Base-by-base conservation (phyloP, 2,888 invertebrate genomes). In the Eledona agricola region DNA sequence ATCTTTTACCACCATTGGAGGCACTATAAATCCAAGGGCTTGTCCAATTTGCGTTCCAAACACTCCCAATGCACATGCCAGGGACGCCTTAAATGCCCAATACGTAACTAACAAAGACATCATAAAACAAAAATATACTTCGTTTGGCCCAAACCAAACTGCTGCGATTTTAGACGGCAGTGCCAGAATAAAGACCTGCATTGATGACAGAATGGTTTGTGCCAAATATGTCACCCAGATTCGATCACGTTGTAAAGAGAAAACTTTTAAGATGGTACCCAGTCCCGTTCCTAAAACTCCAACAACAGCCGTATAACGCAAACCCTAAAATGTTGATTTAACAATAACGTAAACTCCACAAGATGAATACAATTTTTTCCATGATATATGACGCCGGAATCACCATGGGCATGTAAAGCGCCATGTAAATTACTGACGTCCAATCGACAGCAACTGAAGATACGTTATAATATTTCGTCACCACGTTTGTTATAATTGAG, bases 381-480 rank as follows among this genome's bases (percentile, higher is more conserved):
- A 98, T 82, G 42, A 97, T 82, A 86, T 90, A 97, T 70, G 94
- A 93, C 11, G 91, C 96, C 0, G 97, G 98, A 70, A 98, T 91
- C 68, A 98, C 93, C 60, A 97, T 84, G 2, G 96, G 91, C 64
- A 97, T 94, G 77, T 98, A 99, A 1, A 88, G 83, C 58, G 93
- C 83, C 96, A 97, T 97, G 79, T 89, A 97, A 67, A 97, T 85
- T 90, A 97, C 93, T 25, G 96, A 94, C 11, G 96, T 92, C 96
- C 95, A 95, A 76, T 96, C 90, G 42, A 98, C 90, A 63, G 83
- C 81, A 63, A 83, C 81, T 61, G 83, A 83, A 60, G 80, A 78
- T 15, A 91, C 85, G 15, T 80, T 80, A 72, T 91, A 92, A 77
- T 89, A 90, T 68, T 84, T 84, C 64, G 79, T 81, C 22, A 96